These are phyloP conservation scores for Chanos chanos DNA, from an alignment of 2,797 vertebrate genomes.

Conservation along the genomic window DNA sequence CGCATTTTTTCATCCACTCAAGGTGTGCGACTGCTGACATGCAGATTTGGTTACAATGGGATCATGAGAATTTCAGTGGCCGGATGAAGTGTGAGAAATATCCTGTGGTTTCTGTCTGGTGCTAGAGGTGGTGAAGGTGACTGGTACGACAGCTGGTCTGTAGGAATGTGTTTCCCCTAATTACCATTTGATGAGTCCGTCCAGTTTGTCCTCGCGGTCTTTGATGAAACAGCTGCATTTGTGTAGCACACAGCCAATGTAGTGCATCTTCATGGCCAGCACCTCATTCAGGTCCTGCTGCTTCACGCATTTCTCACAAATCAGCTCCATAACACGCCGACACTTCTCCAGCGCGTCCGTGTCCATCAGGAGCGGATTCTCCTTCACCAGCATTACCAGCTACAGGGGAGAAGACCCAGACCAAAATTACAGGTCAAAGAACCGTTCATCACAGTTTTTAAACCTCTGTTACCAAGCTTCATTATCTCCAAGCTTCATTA, in stretches of 20 bases:
- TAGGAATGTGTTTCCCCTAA: too few relatives aligned
- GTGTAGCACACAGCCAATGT: conserved; percentile 89
- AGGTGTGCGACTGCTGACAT: too few relatives aligned
- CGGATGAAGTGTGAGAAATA: too few relatives aligned
- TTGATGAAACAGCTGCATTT: conserved; percentile 86
- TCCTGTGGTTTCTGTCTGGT: too few relatives aligned
- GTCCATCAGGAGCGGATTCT: conserved; percentile 87
- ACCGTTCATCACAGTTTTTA: too few relatives aligned
- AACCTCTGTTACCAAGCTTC: too few relatives aligned
- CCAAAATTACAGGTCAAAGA: background rate
- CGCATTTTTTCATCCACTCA: too few relatives aligned
- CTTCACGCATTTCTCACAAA: conserved; percentile 96
- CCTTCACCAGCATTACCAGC: conserved; percentile 89
- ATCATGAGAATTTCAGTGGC: too few relatives aligned
- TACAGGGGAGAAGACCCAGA: conserved; percentile 41
- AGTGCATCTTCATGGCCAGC: conserved; percentile 98
- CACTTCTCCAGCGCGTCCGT: conserved; percentile 84
- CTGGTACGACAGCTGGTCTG: background rate
- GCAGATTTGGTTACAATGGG: too few relatives aligned
- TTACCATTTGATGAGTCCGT: conserved; percentile 87
- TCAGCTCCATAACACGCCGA: conserved; percentile 87
- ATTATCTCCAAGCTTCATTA: too few relatives aligned
- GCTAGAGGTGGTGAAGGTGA: too few relatives aligned
- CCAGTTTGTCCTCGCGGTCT: conserved; percentile 85
- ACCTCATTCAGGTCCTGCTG: conserved; percentile 98